Conservation (phyloP, 2,888 invertebrate species). For the Chrysina gloriosa region DNA sequence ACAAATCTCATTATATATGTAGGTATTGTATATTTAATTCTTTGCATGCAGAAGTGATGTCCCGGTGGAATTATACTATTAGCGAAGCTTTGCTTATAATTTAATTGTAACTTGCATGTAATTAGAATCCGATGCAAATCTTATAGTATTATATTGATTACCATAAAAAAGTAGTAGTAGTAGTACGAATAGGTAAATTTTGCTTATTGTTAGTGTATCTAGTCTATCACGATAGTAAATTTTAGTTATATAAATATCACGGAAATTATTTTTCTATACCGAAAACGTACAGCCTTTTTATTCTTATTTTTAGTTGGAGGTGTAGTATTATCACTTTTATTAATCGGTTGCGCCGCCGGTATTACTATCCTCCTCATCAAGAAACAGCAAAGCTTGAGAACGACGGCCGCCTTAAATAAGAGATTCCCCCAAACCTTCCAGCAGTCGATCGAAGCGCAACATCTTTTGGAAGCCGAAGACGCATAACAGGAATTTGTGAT, state of each 20-base stretch:
- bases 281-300: neutral
- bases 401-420: conserved; percentile 62
- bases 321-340: conserved; percentile 57
- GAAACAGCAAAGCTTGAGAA: conserved; percentile 61
- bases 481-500: conserved; percentile 50
- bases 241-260: too few relatives aligned
- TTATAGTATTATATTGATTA: too few relatives aligned
- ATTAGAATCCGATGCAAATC: too few relatives aligned
- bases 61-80: too few relatives aligned
- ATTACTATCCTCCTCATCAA: conserved; percentile 61
- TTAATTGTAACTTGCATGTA: too few relatives aligned
- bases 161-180: too few relatives aligned
- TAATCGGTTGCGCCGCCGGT: conserved; percentile 60
- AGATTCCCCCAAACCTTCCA: conserved; percentile 62
- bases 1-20: too few relatives aligned
- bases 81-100: too few relatives aligned
- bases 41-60: too few relatives aligned
- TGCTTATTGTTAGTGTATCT: neutral
- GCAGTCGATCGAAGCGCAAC: conserved; percentile 62
- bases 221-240: neutral
- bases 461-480: conserved; percentile 62
- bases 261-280: conserved; percentile 5
- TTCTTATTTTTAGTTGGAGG: conserved; percentile 58
- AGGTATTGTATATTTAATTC: too few relatives aligned
- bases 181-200: too few relatives aligned